phyloP scores from a whole-genome alignment of 2,888 invertebrate genomes.

The Archips xylosteana region DNA sequence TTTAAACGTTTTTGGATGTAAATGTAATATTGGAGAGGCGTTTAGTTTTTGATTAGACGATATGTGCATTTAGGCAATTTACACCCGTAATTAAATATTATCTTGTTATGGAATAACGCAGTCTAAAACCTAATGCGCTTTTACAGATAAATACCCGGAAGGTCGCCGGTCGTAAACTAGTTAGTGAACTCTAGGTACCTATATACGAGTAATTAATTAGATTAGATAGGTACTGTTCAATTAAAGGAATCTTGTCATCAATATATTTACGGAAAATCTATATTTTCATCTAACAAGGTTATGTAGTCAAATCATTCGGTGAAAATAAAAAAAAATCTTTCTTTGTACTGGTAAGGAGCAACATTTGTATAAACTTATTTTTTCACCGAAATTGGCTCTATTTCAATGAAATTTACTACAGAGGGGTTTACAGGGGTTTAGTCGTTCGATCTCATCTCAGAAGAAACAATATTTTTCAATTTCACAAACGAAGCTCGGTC shows the following conservation, averaged over 20 bases:
- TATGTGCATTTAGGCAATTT: not conserved
- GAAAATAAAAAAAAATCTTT: too few species aligned
- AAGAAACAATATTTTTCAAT: too few species aligned
- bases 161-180: slow-evolving; percentile 10
- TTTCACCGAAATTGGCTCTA: too few species aligned
- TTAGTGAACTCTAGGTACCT: slow-evolving; percentile 22
- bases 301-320: too few species aligned
- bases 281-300: too few species aligned
- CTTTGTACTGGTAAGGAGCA: too few species aligned
- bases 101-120: slow-evolving; percentile 10
- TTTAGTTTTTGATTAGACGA: not conserved
- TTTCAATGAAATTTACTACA: too few species aligned
- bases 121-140: not conserved
- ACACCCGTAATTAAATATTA: slow-evolving; percentile 13
- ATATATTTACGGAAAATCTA: not conserved
- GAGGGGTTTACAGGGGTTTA: too few species aligned
- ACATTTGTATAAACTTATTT: too few species aligned
- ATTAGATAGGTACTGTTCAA: not conserved
- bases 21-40: not conserved
- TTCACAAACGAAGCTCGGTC: too few species aligned
- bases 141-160: slow-evolving; percentile 1
- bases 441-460: too few species aligned
- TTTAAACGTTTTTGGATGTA: too few species aligned
- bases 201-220: not conserved
- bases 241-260: not conserved